These are phyloP conservation scores for Ictidomys tridecemlineatus DNA, from an alignment of 2,113 vertebrate species.

Conservation along the genomic window DNA sequence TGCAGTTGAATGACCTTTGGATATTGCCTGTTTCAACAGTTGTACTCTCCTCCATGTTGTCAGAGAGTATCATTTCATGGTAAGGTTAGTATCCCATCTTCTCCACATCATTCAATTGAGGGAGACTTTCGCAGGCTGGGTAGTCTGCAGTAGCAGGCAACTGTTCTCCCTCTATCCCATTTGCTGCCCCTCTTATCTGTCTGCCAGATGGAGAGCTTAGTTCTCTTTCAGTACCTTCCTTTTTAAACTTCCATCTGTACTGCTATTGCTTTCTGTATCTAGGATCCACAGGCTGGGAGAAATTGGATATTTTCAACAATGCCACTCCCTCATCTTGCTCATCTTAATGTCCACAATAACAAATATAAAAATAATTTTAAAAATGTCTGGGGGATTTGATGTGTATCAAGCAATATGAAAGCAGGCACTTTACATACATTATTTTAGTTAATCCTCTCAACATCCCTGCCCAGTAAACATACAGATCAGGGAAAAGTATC, in stretches of 20 bases:
- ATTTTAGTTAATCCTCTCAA: too few relatives aligned
- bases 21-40: rapidly evolving
- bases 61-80: background rate
- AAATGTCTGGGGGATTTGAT: rapidly evolving
- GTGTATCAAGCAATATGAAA: background rate
- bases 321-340: background rate
- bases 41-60: background rate
- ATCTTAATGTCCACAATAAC: rapidly evolving
- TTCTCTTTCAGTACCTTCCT: background rate
- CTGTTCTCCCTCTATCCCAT: background rate
- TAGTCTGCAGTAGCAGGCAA: background rate
- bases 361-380: too few relatives aligned
- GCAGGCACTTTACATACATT: rapidly evolving
- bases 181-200: background rate
- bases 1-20: rapidly evolving
- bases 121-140: rapidly evolving
- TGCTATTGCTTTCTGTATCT: rapidly evolving
- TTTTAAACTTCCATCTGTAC: too few relatives aligned
- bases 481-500: background rate
- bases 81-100: background rate
- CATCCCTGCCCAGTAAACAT: rapidly evolving
- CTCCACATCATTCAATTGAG: background rate
- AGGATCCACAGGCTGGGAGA: rapidly evolving
- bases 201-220: background rate
- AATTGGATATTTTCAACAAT: rapidly evolving